These are phyloP conservation scores for Sylvicola cinctus DNA, from an alignment of 2,888 invertebrate genomes.

Conservation along the genomic window DNA sequence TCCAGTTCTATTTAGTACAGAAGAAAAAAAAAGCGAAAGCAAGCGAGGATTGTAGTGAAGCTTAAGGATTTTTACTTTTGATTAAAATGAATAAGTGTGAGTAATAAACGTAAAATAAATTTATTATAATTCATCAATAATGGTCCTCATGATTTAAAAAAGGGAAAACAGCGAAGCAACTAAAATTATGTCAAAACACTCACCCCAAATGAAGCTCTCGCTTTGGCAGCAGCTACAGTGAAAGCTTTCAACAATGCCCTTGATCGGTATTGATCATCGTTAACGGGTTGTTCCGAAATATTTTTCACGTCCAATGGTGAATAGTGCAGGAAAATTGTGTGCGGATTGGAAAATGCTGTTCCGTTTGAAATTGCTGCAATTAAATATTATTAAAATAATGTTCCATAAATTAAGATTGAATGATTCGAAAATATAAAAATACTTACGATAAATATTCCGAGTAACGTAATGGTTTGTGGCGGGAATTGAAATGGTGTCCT, in stretches of 20 bases:
- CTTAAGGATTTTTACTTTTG: too few species aligned
- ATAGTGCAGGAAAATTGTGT: constrained; percentile 58
- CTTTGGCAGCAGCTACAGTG: constrained; percentile 53
- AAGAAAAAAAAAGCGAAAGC: too few species aligned
- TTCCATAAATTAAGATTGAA: too few species aligned
- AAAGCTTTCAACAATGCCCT: constrained; percentile 54
- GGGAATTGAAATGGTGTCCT: constrained; percentile 44
- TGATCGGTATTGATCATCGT: constrained; percentile 42
- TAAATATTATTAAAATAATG: too few species aligned
- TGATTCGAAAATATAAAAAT: background rate
- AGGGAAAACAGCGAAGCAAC: background rate
- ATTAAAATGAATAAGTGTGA: too few species aligned
- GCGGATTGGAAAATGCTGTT: constrained; percentile 34
- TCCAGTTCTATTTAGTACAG: too few species aligned
- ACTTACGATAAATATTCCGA: constrained; percentile 51
- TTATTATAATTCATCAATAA: too few species aligned
- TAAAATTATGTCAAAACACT: constrained; percentile 12
- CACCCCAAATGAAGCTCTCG: constrained; percentile 54
- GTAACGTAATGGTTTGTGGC: constrained; percentile 40
- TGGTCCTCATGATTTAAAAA: too few species aligned
- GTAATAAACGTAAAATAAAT: background rate
- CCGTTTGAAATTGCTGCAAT: constrained; percentile 8
- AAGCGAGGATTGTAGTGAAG: too few species aligned
- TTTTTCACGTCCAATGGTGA: constrained; percentile 43
- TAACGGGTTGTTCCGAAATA: constrained; percentile 44